Evolutionary conservation across 1,140 invertebrate genomes (phyloP).

Genomic region (Drosophila paulistorum): DNA sequence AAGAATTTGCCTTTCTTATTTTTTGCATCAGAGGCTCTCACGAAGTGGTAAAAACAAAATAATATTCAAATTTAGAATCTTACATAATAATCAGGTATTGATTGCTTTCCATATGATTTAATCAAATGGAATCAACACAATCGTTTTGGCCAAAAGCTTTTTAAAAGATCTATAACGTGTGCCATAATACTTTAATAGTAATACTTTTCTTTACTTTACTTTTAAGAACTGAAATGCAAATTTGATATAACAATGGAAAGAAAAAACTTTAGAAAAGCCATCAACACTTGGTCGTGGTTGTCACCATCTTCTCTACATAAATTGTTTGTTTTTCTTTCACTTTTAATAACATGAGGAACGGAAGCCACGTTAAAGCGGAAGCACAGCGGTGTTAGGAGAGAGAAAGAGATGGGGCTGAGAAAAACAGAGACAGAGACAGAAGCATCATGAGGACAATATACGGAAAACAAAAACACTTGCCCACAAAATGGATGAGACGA

Average conservation of each 20-base stretch:
- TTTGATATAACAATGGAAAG: not conserved
- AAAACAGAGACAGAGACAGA: not conserved
- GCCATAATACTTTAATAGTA: conserved; percentile 1
- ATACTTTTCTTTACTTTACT: not conserved
- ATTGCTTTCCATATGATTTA: too few species aligned
- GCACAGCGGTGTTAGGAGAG: not conserved
- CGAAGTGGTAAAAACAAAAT: too few species aligned
- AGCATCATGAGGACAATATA: conserved; percentile 1
- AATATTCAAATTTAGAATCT: too few species aligned
- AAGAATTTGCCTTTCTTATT: too few species aligned
- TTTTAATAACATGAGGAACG: conserved; percentile 21
- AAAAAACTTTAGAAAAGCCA: conserved; percentile 7
- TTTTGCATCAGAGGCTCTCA: too few species aligned
- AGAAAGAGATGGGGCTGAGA: not conserved
- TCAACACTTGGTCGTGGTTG: conserved; percentile 9
- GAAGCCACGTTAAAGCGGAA: not conserved
- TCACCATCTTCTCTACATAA: conserved; percentile 4
- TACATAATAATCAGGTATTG: too few species aligned
- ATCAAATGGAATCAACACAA: too few species aligned
- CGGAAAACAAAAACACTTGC: conserved; percentile 12
- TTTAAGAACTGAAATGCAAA: conserved; percentile 8
- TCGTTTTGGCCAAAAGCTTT: too few species aligned
- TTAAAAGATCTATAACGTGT: not conserved
- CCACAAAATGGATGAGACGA: conserved; percentile 8
- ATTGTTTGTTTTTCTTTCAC: conserved; percentile 18